phyloP scores from a whole-genome alignment of 2,113 vertebrate species.

The Rhegmatorhina hoffmannsi region DNA sequence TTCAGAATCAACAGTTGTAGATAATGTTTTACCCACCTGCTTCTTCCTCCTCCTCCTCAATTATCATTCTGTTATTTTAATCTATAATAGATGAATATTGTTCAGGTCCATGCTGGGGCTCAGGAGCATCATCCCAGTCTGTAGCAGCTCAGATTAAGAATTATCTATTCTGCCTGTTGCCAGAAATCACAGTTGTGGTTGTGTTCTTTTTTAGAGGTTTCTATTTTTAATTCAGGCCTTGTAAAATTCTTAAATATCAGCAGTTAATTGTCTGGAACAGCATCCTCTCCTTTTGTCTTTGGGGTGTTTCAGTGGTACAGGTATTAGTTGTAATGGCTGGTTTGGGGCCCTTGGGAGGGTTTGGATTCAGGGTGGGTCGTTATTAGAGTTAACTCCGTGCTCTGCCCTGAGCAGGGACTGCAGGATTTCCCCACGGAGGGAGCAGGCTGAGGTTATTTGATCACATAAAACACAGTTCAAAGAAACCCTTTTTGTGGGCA shows the following conservation, averaged over 20 bases:
- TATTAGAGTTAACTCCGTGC: not conserved
- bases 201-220: not conserved
- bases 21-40: not conserved
- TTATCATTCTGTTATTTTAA: not conserved
- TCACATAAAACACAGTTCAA: not conserved
- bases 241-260: not conserved
- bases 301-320: not conserved
- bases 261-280: not conserved
- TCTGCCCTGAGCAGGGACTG: not conserved
- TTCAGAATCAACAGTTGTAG: not conserved
- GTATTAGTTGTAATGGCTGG: not conserved
- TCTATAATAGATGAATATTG: not conserved
- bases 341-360: constrained; percentile 33
- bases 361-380: constrained; percentile 11
- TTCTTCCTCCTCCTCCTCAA: not conserved
- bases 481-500: constrained; percentile 1
- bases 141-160: not conserved
- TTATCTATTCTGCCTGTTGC: not conserved
- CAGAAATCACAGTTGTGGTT: not conserved
- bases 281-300: constrained; percentile 29
- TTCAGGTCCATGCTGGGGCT: not conserved
- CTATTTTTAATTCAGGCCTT: not conserved
- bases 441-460: constrained; percentile 35
- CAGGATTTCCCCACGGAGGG: constrained; percentile 2
- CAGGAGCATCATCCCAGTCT: not conserved